These are phyloP conservation scores for Novumbra hubbsi DNA, from an alignment of 2,797 vertebrate species.

Conservation along the genomic window DNA sequence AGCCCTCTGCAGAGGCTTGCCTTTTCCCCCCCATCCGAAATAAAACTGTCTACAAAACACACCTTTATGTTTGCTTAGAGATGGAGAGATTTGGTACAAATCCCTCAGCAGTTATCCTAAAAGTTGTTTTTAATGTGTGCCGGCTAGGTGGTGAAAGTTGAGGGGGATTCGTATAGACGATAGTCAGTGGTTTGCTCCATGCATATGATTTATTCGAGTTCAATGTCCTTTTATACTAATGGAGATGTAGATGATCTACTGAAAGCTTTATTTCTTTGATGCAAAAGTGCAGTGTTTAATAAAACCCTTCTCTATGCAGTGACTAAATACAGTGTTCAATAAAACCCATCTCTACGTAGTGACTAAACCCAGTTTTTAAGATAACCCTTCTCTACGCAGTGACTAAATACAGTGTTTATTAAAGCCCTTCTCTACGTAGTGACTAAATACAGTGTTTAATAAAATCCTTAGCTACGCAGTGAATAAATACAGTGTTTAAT, in stretches of 20 bases:
- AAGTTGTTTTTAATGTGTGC: constrained; percentile 32
- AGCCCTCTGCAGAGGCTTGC: constrained; percentile 70
- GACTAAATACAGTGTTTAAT: too few species aligned
- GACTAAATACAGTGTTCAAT: neutral
- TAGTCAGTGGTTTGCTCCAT: neutral
- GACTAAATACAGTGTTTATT: neutral
- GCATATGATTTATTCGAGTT: neutral
- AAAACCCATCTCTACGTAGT: too few species aligned
- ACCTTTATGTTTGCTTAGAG: constrained; percentile 76
- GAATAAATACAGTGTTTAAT: neutral
- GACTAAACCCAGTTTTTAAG: too few species aligned
- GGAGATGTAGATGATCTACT: neutral
- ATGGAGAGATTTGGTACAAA: constrained; percentile 73
- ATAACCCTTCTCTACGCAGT: neutral
- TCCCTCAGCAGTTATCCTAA: constrained; percentile 58
- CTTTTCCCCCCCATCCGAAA: constrained; percentile 59
- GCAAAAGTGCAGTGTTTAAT: neutral
- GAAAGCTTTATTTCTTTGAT: neutral
- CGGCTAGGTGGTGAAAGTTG: neutral
- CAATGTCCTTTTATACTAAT: neutral
- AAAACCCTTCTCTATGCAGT: neutral
- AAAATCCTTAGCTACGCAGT: neutral
- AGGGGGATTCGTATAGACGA: neutral
- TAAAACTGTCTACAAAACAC: constrained; percentile 68
- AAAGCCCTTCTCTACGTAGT: too few species aligned